A percentile compares a stretch with the other conserved stretches of the same genome.
These are phyloP conservation scores for Ganaspis brasiliensis DNA, from an alignment of 2,888 invertebrate species.

Conservation along the genomic window DNA sequence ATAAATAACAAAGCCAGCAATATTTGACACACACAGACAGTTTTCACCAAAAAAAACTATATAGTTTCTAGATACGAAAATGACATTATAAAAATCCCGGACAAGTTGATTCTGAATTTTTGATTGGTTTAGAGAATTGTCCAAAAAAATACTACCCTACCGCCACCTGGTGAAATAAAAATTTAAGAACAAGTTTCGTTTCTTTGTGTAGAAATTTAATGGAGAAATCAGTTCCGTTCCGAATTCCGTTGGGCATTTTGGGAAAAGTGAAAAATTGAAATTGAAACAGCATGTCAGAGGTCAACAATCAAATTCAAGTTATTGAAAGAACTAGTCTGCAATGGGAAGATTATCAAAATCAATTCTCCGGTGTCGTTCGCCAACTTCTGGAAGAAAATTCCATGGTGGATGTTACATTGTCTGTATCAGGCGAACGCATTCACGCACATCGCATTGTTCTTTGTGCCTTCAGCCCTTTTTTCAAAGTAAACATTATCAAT, in stretches of 20 bases:
- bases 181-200: neutral
- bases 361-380: conserved; percentile 77
- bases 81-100: neutral
- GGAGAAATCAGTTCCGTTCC: conserved; percentile 32
- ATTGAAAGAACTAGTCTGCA: conserved; percentile 76
- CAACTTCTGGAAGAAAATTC: conserved; percentile 78
- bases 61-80: neutral
- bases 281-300: conserved; percentile 74
- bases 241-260: conserved; percentile 43
- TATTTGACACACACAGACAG: neutral
- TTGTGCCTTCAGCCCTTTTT: conserved; percentile 81
- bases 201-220: neutral
- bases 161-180: neutral
- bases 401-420: conserved; percentile 81
- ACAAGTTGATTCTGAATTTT: neutral
- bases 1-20: neutral
- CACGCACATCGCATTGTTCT: conserved; percentile 81
- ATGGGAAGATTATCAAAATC: conserved; percentile 79
- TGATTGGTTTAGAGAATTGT: neutral
- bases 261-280: conserved; percentile 63
- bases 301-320: conserved; percentile 57
- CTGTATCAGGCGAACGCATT: conserved; percentile 79
- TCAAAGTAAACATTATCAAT: conserved; percentile 74
- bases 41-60: too few species aligned
- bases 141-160: neutral